Evolutionary conservation across 2,113 vertebrate species (phyloP).

Genomic region (Colinus virginianus): DNA sequence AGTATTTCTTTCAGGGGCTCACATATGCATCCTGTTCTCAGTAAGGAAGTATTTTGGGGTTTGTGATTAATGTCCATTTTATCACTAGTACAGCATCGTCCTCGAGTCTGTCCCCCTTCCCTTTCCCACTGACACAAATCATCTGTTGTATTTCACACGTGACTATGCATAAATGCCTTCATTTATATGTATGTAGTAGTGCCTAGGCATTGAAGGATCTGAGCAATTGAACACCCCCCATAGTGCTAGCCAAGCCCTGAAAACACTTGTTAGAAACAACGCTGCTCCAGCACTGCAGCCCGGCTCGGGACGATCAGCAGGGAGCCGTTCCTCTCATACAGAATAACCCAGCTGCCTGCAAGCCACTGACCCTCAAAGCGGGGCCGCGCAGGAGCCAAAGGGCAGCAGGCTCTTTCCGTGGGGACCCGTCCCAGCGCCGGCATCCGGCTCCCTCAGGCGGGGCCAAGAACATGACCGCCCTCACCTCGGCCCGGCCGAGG

Average conservation of each 20-base stretch:
- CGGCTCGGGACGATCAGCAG: neutral
- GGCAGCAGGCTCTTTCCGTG: neutral
- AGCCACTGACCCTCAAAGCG: neutral
- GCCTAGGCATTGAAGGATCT: neutral
- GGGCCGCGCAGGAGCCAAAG: neutral
- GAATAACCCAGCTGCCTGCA: neutral
- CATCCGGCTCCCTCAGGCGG: neutral
- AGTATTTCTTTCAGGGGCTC: too few species aligned
- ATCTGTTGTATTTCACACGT: too few species aligned
- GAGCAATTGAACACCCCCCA: neutral
- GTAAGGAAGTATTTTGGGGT: too few species aligned
- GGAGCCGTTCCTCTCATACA: neutral
- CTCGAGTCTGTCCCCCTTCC: too few species aligned
- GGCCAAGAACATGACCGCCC: too few species aligned
- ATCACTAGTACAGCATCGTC: too few species aligned
- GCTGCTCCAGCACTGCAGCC: accelerated
- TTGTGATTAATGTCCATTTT: too few species aligned
- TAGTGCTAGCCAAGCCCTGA: neutral
- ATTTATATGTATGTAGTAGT: accelerated
- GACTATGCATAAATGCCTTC: accelerated
- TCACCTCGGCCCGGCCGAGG: neutral
- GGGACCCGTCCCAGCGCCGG: too few species aligned
- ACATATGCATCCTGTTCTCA: too few species aligned
- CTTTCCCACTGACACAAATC: too few species aligned
- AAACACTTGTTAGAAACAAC: accelerated